Evolutionary conservation across 2,888 invertebrate species (phyloP), one percentile per base, ranked within the genome.

Genomic region (Epirrita christyi): DNA sequence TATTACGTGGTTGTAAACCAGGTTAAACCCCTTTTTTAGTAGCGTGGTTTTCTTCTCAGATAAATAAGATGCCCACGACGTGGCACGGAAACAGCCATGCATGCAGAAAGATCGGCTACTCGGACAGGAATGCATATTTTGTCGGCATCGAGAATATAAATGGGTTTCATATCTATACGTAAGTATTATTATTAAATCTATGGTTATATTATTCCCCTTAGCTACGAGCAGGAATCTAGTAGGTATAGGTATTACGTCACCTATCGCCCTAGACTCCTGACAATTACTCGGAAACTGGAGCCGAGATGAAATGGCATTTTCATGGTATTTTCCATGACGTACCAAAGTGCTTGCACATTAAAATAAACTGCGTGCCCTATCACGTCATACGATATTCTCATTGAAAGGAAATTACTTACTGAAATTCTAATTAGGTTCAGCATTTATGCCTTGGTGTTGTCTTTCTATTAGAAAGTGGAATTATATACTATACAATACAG

Each of bases 291-390:
- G 21, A 42, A 46, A 13, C 37, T 40, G 34, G 45, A 40, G 27
- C 40, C 0, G 45, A 59, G 43, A 59, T 59, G 41, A 52, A 48
- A 44, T 29, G 32, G 50, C 21, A 43, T 54, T 50, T 45, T 46
- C 54, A 21, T 21, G 21, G 21, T 21, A 21, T 21, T 21, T 21
- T 21, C 21, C 21, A 21, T 21, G 21, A 21, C 21, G 21, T 21
- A 3, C 21, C 21, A 7, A 32, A 32, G 34, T 21, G 36, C 6
- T 50, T 50, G 49, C 40, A 32, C 34, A 44, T 55, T 44, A 40
- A 32, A 55, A 29, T 40, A 27, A 15, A 38, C 14, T 21, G 38
- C 14, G 14, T 48, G 8, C 32, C 32, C 32, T 3, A 21, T 21
- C n/a, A 29, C 28, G 8, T 32, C 8, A 32, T 32, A 9, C 8